Evolutionary conservation across 37 sponge, comb jelly and placozoan genomes (phyloP).

Genomic region (Beroe ovata): DNA sequence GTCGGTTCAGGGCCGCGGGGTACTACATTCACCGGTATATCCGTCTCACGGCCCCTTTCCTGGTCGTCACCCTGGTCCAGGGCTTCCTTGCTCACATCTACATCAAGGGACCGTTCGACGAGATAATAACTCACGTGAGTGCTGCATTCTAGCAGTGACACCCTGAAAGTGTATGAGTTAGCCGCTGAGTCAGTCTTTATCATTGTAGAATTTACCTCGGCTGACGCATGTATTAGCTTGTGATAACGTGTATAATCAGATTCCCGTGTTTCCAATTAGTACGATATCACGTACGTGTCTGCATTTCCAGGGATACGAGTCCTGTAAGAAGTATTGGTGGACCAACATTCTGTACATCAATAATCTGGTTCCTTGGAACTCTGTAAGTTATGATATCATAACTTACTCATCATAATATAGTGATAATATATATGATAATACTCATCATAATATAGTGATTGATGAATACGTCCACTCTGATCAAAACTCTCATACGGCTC

Average conservation of each 20-base stretch:
- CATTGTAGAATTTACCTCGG: too few relatives aligned
- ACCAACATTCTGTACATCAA: slow-evolving; percentile 63
- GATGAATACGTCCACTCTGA: too few relatives aligned
- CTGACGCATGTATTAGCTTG: too few relatives aligned
- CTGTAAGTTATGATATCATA: too few relatives aligned
- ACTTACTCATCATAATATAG: too few relatives aligned
- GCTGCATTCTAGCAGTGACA: too few relatives aligned
- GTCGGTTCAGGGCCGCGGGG: neutral
- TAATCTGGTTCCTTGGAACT: slow-evolving; percentile 37
- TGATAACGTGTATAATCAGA: neutral
- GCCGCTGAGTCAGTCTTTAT: too few relatives aligned
- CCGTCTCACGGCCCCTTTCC: slow-evolving; percentile 24
- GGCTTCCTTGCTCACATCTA: slow-evolving; percentile 14
- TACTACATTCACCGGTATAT: slow-evolving; percentile 49
- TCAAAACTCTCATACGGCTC: too few relatives aligned
- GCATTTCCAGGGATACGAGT: neutral
- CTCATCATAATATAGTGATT: too few relatives aligned
- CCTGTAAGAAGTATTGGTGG: slow-evolving; percentile 28
- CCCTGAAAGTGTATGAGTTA: too few relatives aligned
- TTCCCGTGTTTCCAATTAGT: neutral
- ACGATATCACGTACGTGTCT: neutral
- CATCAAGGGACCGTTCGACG: slow-evolving; percentile 41
- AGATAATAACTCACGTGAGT: neutral
- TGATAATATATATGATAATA: too few relatives aligned
- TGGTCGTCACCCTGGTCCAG: slow-evolving; percentile 26